Evolutionary conservation across 1,140 invertebrate species (phyloP).

Genomic region (Acromyrmex heyeri): DNA sequence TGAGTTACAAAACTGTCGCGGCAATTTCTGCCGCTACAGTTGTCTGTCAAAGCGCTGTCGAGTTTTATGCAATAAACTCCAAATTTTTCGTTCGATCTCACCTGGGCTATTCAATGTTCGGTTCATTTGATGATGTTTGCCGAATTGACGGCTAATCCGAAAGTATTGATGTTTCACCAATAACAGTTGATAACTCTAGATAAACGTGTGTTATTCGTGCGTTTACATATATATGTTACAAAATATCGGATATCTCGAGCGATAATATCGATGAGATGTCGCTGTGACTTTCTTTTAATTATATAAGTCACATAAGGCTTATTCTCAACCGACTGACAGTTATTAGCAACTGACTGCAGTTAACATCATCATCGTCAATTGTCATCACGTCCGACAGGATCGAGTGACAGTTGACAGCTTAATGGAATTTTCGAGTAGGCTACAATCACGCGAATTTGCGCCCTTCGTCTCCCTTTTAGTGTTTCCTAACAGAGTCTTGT

Average conservation of each 20-base stretch:
- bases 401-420: slow-evolving; percentile 59
- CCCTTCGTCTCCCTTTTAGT: slow-evolving; percentile 8
- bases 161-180: neutral
- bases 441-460: slow-evolving; percentile 33
- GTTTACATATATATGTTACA: neutral
- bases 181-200: neutral
- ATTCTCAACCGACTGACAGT: slow-evolving; percentile 28
- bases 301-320: neutral
- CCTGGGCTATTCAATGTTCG: neutral
- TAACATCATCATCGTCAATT: slow-evolving; percentile 69
- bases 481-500: neutral
- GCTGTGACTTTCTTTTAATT: slow-evolving; percentile 2
- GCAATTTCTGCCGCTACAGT: slow-evolving; percentile 1
- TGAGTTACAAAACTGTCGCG: slow-evolving; percentile 43
- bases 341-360: slow-evolving; percentile 55
- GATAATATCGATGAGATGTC: neutral
- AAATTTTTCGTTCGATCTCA: slow-evolving; percentile 8
- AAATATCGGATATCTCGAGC: neutral
- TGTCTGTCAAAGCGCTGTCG: neutral
- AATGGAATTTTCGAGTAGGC: slow-evolving; percentile 70
- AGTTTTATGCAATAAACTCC: slow-evolving; percentile 31
- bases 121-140: slow-evolving; percentile 1
- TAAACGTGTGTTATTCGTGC: neutral
- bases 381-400: slow-evolving; percentile 33
- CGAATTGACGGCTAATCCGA: neutral